These are phyloP conservation scores for Sebastiscus albofasciatus DNA, from an alignment of 2,797 vertebrate genomes.

Conservation along the genomic window DNA sequence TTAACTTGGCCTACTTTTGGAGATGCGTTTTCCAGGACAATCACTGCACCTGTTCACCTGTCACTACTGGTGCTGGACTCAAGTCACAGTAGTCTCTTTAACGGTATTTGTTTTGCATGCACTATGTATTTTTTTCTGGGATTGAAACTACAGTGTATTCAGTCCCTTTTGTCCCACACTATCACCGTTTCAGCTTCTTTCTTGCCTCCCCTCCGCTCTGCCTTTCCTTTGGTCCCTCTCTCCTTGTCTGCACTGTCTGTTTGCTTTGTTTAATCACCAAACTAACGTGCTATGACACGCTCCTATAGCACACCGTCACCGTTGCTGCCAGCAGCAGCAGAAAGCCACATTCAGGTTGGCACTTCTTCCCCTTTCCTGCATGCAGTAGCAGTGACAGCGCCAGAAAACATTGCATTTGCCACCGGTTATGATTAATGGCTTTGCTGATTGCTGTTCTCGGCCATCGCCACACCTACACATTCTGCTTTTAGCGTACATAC, in stretches of 20 bases:
- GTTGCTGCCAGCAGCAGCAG: constrained; percentile 56
- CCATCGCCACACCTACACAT: constrained; percentile 61
- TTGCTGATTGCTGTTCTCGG: constrained; percentile 68
- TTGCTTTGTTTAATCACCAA: constrained; percentile 70
- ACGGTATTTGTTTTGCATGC: constrained; percentile 1
- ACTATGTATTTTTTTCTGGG: background rate
- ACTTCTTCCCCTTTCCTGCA: constrained; percentile 25
- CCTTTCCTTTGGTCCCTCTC: constrained; percentile 14
- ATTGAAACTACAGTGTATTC: background rate
- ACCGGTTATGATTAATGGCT: constrained; percentile 76
- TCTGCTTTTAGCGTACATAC: constrained; percentile 54
- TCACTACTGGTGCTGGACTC: background rate
- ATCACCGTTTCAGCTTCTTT: background rate
- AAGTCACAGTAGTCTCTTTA: background rate
- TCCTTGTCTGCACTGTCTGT: constrained; percentile 55
- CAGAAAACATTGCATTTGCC: constrained; percentile 63
- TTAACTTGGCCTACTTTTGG: constrained; percentile 19
- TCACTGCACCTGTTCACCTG: constrained; percentile 8
- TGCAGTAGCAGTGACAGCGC: constrained; percentile 52
- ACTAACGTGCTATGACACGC: constrained; percentile 70
- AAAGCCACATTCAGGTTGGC: constrained; percentile 62
- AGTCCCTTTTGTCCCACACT: background rate
- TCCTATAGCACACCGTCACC: constrained; percentile 55
- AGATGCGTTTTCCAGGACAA: constrained; percentile 7
- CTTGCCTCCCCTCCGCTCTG: background rate